Percentiles rank a stretch among this genome's conserved stretches.
These are phyloP conservation scores for Thymallus thymallus DNA, from an alignment of 2,113 vertebrate genomes.

Conservation along the genomic window DNA sequence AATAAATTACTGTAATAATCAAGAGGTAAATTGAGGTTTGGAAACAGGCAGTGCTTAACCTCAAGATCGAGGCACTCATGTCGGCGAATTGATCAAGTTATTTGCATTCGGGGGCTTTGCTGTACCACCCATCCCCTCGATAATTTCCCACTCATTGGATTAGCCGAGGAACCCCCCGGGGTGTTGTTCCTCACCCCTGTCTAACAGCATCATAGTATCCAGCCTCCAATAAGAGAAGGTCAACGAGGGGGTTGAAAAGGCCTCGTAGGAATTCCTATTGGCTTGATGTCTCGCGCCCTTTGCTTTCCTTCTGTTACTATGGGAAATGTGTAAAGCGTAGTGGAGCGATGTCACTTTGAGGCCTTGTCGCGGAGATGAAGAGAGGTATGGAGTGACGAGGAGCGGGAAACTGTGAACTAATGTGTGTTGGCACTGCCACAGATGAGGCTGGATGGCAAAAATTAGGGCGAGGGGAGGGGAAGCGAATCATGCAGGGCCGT, in stretches of 20 bases:
- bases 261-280: not conserved
- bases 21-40: conserved; percentile 2
- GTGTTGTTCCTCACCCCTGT: not conserved
- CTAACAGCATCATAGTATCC: not conserved
- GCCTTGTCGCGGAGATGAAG: not conserved
- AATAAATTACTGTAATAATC: conserved; percentile 5
- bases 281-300: not conserved
- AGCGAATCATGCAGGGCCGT: conserved; percentile 47
- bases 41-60: conserved; percentile 5
- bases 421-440: conserved; percentile 1
- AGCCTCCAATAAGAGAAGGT: not conserved
- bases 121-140: conserved; percentile 27
- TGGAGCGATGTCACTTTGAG: not conserved
- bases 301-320: not conserved
- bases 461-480: conserved; percentile 32
- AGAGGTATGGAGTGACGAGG: not conserved
- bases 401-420: not conserved
- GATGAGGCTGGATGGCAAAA: conserved; percentile 22
- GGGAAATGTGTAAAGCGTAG: not conserved
- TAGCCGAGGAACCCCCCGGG: not conserved
- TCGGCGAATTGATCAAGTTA: not conserved
- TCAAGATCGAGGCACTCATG: not conserved
- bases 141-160: conserved; percentile 62
- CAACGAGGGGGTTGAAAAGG: not conserved
- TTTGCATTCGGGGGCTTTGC: conserved; percentile 18